Base-by-base conservation (phyloP, 1,140 invertebrate genomes). In the Radopholus similis region DNA sequence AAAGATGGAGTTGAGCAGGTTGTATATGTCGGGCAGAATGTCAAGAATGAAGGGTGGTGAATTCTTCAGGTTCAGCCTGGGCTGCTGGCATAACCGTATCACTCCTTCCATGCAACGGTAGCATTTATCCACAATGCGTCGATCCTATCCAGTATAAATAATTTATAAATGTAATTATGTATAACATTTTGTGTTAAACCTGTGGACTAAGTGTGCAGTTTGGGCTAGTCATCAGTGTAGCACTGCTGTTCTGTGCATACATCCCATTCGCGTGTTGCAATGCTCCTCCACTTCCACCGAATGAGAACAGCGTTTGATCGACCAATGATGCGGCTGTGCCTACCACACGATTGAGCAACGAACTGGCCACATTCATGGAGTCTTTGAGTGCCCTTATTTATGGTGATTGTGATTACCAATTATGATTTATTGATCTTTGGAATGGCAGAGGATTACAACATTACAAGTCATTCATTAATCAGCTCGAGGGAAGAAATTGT, bases 11-110 rank as follows among this genome's bases (percentile, higher is more conserved):
- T 87, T 77, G 90, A 99, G 86, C 78, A 95, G 89, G 85, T 97
- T 93, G 87, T 97, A 98, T 69, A 95, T 98, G 84, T 98, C 95
- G 49, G 95, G 95, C 75, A 99, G 85, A 84, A 99, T 98, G 85
- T 99, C 96, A 76, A 98, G 85, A 82, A 99, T 97, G 85, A 97
- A 99, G 32, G 96, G 96, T 30, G 96, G 96, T 75, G 93, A 96
- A 84, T 98, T 98, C 86, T 98, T 97, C 71, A 99, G 86, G 85
- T 97, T 98, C 92, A 99, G 95, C 83, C 92, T 90, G 56, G 93
- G 91, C 85, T 98, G 93, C 85, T 97, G 95, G 86, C 95, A 99
- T 73, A 95, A 85, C 86, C 97, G 97, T 30, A 98, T 72, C 5
- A 83, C 76, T 13, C 58, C 58, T 47, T 82, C 78, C 76, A 82